Conservation (phyloP, 2,888 invertebrate species). For the Sepioteuthis lessoniana region DNA sequence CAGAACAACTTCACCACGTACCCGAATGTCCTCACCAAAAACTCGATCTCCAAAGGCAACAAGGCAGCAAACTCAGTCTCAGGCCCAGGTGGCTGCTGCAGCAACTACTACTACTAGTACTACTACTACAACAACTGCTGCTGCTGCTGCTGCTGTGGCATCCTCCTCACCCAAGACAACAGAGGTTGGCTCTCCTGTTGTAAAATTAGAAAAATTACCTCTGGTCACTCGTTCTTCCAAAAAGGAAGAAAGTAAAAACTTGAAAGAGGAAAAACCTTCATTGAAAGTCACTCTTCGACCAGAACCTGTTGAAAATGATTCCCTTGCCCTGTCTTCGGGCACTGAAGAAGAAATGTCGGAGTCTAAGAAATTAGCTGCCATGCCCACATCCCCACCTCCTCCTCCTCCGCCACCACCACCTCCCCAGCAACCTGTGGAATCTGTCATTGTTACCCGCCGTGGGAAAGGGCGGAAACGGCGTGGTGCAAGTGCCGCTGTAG, state of each 20-base stretch:
- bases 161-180: constrained; percentile 53
- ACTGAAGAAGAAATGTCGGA: constrained; percentile 54
- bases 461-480: constrained; percentile 37
- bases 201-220: constrained; percentile 64
- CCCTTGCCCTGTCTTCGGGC: constrained; percentile 51
- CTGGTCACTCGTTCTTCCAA: constrained; percentile 52
- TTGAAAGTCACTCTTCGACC: constrained; percentile 46
- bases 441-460: constrained; percentile 38
- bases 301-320: constrained; percentile 48
- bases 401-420: not conserved
- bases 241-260: constrained; percentile 52
- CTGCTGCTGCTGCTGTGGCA: constrained; percentile 50
- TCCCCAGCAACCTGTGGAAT: not conserved
- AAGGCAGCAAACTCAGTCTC: constrained; percentile 56
- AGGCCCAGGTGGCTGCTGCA: constrained; percentile 51
- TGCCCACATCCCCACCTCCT: not conserved
- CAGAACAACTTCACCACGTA: constrained; percentile 61
- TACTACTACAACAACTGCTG: constrained; percentile 53
- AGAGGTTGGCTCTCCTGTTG: constrained; percentile 59
- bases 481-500: constrained; percentile 34
- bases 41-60: constrained; percentile 55
- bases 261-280: constrained; percentile 55
- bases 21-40: constrained; percentile 57
- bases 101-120: constrained; percentile 52
- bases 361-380: constrained; percentile 14